Evolutionary conservation across 1,140 invertebrate species (phyloP), one percentile per base, ranked within the genome.

Genomic region (Rhizoglyphus robini): DNA sequence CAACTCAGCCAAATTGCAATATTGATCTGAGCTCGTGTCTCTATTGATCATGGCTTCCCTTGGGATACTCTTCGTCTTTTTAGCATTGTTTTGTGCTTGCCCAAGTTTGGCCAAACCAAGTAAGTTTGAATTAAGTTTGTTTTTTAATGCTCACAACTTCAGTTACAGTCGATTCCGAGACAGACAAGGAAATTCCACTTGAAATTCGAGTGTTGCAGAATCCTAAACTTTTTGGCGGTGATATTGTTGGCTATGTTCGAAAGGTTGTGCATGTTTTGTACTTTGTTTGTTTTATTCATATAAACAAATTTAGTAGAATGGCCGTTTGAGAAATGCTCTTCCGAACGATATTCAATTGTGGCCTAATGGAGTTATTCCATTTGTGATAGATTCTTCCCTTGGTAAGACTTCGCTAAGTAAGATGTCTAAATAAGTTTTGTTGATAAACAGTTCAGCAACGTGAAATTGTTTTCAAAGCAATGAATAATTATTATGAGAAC

Each of bases 401-500:
- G 31, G 69, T 70, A 68, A 65, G 41, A n/a, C n/a, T n/a, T n/a
- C n/a, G n/a, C n/a, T n/a, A n/a, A n/a, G n/a, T n/a, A n/a, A n/a
- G n/a, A n/a, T n/a, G n/a, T n/a, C n/a, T n/a, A n/a, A n/a, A n/a
- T n/a, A n/a, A n/a, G n/a, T n/a, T n/a, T n/a, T n/a, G n/a, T n/a
- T n/a, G n/a, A n/a, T n/a, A n/a, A n/a, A n/a, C n/a, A n/a, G n/a
- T n/a, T n/a, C n/a, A n/a, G n/a, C n/a, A 2, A 47, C 41, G 20
- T 38, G 65, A 23, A n/a, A 38, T 71, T 11, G 66, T 71, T 23
- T 29, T 58, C 18, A 63, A 70, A 38, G 80, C 79, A 0, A 75
- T 83, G 32, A 67, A 79, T 2, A 80, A 83, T 46, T 81, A 80
- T 48, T 78, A 83, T 20, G 68, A 76, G 8, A 78, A 76, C 62